Evolutionary conservation across 2,888 invertebrate species (phyloP).

Genomic region (Orthosia gracilis): DNA sequence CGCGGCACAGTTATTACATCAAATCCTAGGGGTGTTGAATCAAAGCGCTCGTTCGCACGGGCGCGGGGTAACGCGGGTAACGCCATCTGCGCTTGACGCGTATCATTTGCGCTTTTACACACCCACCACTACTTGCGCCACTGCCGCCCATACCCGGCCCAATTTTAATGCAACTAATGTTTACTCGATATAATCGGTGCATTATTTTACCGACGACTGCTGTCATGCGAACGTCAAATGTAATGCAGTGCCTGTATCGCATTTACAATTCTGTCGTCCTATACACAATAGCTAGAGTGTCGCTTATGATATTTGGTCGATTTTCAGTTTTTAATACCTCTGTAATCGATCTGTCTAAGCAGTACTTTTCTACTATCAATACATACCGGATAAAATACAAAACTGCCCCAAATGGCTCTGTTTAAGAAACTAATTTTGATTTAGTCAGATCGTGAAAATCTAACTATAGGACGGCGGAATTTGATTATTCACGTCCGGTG

Average conservation of each 20-base stretch:
- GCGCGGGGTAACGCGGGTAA: slow-evolving; percentile 43
- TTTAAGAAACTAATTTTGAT: too few species aligned
- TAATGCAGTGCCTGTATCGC: neutral
- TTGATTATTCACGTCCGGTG: neutral
- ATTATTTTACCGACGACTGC: slow-evolving; percentile 4
- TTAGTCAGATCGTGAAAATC: too few species aligned
- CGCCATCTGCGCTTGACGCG: slow-evolving; percentile 83
- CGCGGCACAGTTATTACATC: slow-evolving; percentile 66
- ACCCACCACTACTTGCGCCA: slow-evolving; percentile 80
- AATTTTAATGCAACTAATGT: slow-evolving; percentile 44
- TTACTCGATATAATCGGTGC: slow-evolving; percentile 37
- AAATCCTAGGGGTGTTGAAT: slow-evolving; percentile 72
- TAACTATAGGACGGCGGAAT: neutral
- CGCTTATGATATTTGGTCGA: too few species aligned
- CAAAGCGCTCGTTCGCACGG: slow-evolving; percentile 71
- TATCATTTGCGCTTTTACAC: slow-evolving; percentile 87
- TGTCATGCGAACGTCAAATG: slow-evolving; percentile 16
- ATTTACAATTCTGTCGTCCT: neutral
- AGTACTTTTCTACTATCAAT: too few species aligned
- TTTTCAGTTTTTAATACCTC: too few species aligned
- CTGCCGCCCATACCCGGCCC: slow-evolving; percentile 33
- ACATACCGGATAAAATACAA: too few species aligned
- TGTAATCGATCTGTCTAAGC: too few species aligned
- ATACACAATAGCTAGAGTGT: too few species aligned
- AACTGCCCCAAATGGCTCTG: too few species aligned